Evolutionary conservation across 2,888 invertebrate genomes (phyloP).

Genomic region (Suillia variegata): DNA sequence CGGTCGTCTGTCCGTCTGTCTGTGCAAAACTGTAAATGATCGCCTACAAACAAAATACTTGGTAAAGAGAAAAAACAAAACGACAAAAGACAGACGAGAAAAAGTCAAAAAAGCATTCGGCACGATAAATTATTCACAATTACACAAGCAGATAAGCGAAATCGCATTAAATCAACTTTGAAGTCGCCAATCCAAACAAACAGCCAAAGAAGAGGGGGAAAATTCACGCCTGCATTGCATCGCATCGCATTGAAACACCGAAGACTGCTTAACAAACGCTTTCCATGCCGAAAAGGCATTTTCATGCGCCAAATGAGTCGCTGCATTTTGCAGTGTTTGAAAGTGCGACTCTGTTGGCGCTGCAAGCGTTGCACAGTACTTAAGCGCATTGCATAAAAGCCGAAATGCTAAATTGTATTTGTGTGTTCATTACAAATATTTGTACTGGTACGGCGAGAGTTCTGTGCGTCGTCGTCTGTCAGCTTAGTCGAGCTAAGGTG

Average conservation of each 20-base stretch:
- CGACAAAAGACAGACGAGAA: background rate
- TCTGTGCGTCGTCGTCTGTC: no score
- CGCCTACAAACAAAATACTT: background rate
- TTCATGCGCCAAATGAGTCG: constrained; percentile 22
- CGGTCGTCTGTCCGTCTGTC: no score
- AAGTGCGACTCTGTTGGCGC: background rate
- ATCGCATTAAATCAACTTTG: constrained; percentile 27
- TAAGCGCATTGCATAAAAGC: no score
- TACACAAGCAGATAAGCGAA: constrained; percentile 26
- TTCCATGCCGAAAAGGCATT: constrained; percentile 13
- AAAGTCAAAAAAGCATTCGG: constrained; percentile 6
- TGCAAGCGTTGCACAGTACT: no score
- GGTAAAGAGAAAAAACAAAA: background rate
- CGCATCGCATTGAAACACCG: no score
- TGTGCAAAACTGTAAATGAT: background rate
- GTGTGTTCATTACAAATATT: no score
- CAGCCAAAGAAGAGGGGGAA: background rate
- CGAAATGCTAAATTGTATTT: no score
- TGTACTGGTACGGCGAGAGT: no score
- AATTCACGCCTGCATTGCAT: constrained; percentile 14
- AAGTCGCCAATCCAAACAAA: constrained; percentile 6
- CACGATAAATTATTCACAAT: constrained; percentile 27
- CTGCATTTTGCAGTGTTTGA: background rate
- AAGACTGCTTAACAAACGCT: no score
- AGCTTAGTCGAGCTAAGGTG: no score